Percentiles rank a stretch among this genome's conserved stretches.
These are phyloP conservation scores for Phlogophora meticulosa DNA, from an alignment of 2,888 invertebrate genomes.

Conservation along the genomic window DNA sequence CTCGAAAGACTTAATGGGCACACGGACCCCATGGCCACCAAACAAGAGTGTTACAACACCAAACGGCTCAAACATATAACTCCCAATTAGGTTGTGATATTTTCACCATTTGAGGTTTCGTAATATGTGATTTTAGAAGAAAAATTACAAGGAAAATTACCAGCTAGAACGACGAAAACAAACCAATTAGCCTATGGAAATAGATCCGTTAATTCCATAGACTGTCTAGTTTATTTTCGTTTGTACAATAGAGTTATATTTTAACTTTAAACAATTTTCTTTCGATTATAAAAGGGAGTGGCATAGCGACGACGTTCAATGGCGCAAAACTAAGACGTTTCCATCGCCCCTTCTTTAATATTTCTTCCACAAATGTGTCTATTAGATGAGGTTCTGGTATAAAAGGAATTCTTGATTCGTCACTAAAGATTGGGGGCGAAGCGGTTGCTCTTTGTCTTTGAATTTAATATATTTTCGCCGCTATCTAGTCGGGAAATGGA, in stretches of 20 bases:
- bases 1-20: too few species aligned
- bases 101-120: too few species aligned
- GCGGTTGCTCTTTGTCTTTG: slow-evolving; percentile 11
- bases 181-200: too few species aligned
- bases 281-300: neutral
- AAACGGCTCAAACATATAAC: too few species aligned
- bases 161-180: too few species aligned
- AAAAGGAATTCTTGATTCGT: slow-evolving; percentile 49
- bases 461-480: slow-evolving; percentile 8
- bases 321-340: neutral
- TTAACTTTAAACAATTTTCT: slow-evolving; percentile 25
- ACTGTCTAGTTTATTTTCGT: neutral
- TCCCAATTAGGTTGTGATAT: too few species aligned
- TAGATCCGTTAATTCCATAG: slow-evolving; percentile 8
- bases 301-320: neutral
- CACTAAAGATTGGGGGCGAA: slow-evolving; percentile 12
- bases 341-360: slow-evolving; percentile 24
- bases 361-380: slow-evolving; percentile 29
- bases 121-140: neutral
- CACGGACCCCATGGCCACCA: too few species aligned
- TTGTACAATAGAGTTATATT: slow-evolving; percentile 8
- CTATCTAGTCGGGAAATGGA: neutral
- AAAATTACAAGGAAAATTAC: slow-evolving; percentile 11
- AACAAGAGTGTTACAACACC: too few species aligned
- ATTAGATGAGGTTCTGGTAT: slow-evolving; percentile 10